Evolutionary conservation across 2,888 invertebrate genomes (phyloP).

Genomic region (Noctua pronuba): DNA sequence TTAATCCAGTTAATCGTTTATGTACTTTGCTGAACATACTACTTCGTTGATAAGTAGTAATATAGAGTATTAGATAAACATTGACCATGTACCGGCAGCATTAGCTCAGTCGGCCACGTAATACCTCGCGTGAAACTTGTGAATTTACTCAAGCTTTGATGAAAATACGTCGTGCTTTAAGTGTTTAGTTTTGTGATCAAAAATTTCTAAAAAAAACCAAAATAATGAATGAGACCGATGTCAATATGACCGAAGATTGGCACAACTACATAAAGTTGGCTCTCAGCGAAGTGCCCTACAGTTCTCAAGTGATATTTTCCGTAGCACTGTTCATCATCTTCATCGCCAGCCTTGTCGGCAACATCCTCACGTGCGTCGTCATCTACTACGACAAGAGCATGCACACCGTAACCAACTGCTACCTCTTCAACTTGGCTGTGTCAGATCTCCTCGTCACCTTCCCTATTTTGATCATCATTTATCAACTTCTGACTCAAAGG

Average conservation of each 20-base stretch:
- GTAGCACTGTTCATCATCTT: conserved; percentile 57
- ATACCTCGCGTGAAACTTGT: conserved; percentile 40
- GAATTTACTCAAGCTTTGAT: conserved; percentile 5
- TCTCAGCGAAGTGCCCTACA: conserved; percentile 48
- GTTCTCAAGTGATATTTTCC: conserved; percentile 55
- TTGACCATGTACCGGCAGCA: conserved; percentile 48
- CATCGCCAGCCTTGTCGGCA: conserved; percentile 73
- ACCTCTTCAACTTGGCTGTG: conserved; percentile 83
- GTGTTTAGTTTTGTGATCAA: conserved; percentile 13
- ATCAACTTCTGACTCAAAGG: conserved; percentile 51
- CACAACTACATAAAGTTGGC: conserved; percentile 52
- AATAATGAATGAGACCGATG: conserved; percentile 47
- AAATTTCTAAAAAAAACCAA: not conserved
- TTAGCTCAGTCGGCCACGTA: conserved; percentile 43
- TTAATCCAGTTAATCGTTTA: conserved; percentile 65
- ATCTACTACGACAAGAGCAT: conserved; percentile 81
- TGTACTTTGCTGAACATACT: conserved; percentile 70
- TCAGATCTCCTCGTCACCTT: conserved; percentile 82
- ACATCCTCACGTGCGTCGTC: conserved; percentile 84
- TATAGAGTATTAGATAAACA: conserved; percentile 65
- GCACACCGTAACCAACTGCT: conserved; percentile 85
- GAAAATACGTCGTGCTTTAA: conserved; percentile 4
- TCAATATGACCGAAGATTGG: conserved; percentile 55
- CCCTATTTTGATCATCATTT: conserved; percentile 75
- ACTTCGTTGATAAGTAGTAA: conserved; percentile 62